Base-by-base conservation (phyloP, 1,140 invertebrate genomes). In the Pantala flavescens region DNA sequence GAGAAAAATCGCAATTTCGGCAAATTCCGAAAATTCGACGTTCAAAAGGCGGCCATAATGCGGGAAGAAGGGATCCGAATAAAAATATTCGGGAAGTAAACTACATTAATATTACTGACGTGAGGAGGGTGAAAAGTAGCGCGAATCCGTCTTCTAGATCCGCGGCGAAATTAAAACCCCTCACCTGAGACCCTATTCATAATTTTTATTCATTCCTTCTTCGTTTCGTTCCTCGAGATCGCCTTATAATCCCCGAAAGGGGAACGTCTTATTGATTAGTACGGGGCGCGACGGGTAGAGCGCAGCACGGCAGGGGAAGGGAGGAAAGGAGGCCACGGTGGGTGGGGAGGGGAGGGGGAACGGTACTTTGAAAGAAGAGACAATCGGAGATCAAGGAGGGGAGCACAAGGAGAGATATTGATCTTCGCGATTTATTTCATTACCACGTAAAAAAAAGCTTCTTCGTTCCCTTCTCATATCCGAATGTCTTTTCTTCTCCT, bases 141-240 rank as follows among this genome's bases (percentile, higher is more conserved):
- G 49, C 49, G n/a, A 63, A 63, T 63, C 49, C n/a, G 49, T 63
- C 49, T 63, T 63, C 49, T 12, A 63, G 49, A 16, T 16, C 49
- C 49, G 49, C 12, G 16, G 49, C 49, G 49, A 63, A 63, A 63
- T 63, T 63, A 63, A 63, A 63, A 63, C 49, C 14, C n/a, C 49
- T 21, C 49, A 63, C n/a, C 49, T 63, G 14, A 5, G n/a, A 63
- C 49, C 49, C 49, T 63, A 63, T 63, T 63, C 49, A 63, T 63
- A 63, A 63, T 63, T 63, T 63, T 63, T 63, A 63, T 63, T 63
- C 49, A 63, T 63, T 63, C n/a, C 49, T 63, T 63, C 49, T 63
- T 63, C 3, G 49, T 63, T 63, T 63, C 49, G 49, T 63, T 63
- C 49, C 49, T 14, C 3, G 49, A 63, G 49, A 63, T 63, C 49